Percentiles rank a stretch among this genome's conserved stretches.
Evolutionary conservation across 2,113 vertebrate species (phyloP).

Genomic region (Oxyura jamaicensis): DNA sequence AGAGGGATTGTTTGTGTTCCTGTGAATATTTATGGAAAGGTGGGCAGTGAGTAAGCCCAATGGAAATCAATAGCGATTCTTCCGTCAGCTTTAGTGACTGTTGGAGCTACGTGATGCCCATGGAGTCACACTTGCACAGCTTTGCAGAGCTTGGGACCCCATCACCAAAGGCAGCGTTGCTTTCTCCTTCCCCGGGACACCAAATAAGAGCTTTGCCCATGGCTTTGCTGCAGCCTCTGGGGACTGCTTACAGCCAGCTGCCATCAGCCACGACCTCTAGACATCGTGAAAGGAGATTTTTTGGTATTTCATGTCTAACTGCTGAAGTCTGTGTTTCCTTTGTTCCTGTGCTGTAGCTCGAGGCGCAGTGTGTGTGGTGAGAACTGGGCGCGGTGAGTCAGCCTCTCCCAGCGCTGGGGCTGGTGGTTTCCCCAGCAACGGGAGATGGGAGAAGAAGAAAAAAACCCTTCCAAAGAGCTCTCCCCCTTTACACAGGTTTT

Average conservation of each 20-base stretch:
- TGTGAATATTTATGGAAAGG: background rate
- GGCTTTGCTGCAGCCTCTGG: background rate
- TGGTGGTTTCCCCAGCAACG: conserved; percentile 67
- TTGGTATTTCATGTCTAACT: background rate
- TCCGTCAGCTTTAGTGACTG: background rate
- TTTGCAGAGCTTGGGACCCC: background rate
- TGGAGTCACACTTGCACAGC: background rate
- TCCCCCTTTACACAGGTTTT: background rate
- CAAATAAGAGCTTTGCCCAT: background rate
- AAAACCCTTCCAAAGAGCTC: background rate
- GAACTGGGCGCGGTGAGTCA: conserved; percentile 24
- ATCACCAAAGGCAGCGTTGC: fast-evolving
- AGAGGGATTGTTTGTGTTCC: background rate
- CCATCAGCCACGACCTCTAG: background rate
- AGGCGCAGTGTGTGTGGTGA: background rate
- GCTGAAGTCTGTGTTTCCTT: background rate
- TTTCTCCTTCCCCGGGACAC: background rate
- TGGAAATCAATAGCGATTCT: background rate
- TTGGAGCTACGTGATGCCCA: background rate
- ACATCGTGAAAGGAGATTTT: background rate
- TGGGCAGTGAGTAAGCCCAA: background rate
- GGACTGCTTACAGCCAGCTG: background rate
- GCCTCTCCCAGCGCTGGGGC: background rate
- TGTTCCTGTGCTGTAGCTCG: background rate
- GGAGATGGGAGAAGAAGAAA: background rate